These are phyloP conservation scores for Spialia ferax DNA, from an alignment of 2,888 invertebrate species.

Conservation along the genomic window DNA sequence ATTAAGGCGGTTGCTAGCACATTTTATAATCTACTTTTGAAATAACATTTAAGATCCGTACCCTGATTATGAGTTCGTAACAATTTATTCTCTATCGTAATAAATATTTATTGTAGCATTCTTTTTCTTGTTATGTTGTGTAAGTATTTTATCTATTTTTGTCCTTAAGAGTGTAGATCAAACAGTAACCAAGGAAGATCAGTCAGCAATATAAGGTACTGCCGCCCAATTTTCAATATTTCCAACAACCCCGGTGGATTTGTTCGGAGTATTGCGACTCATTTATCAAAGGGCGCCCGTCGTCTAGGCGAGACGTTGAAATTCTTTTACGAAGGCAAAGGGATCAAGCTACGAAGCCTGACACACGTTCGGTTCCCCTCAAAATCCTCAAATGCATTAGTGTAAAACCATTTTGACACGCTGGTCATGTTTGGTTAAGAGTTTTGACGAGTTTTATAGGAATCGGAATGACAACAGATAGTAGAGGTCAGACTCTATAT, in stretches of 20 bases:
- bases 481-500: too few species aligned
- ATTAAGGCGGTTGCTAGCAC: too few species aligned
- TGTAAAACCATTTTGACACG: constrained; percentile 43
- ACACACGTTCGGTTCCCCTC: constrained; percentile 48
- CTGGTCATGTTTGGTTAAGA: background rate
- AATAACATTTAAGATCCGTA: too few species aligned
- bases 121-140: too few species aligned
- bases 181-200: too few species aligned
- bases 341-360: constrained; percentile 59
- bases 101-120: too few species aligned
- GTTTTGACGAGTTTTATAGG: background rate
- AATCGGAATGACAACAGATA: too few species aligned
- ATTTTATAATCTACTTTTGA: too few species aligned
- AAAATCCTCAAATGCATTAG: constrained; percentile 48
- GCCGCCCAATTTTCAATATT: constrained; percentile 18
- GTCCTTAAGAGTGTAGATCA: too few species aligned
- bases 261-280: constrained; percentile 39
- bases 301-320: constrained; percentile 53
- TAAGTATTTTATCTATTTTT: too few species aligned
- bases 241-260: background rate
- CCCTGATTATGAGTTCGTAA: too few species aligned
- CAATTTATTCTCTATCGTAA: too few species aligned
- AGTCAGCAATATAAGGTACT: background rate
- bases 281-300: constrained; percentile 48
- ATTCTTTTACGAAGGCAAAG: constrained; percentile 58